phyloP scores from a whole-genome alignment of 2,888 invertebrate species.

The Eilema caniola region DNA sequence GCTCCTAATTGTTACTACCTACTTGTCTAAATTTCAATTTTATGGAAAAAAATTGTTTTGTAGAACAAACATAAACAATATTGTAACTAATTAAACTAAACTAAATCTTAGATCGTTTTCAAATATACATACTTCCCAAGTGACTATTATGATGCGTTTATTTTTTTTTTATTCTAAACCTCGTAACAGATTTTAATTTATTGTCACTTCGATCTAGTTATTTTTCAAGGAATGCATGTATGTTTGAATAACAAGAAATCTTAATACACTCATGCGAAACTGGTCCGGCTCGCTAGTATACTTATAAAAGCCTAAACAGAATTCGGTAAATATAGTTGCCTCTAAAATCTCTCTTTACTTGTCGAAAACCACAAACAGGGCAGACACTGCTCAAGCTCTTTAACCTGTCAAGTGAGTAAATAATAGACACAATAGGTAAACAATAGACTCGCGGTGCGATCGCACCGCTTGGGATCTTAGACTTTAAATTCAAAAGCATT shows the following conservation, averaged over 20 bases:
- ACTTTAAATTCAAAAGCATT: constrained; percentile 22
- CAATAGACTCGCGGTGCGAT: no score
- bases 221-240: background rate
- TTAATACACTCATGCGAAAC: background rate
- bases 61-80: no score
- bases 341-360: background rate
- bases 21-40: background rate
- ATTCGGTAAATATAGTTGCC: background rate
- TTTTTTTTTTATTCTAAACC: background rate
- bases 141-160: no score
- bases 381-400: constrained; percentile 9
- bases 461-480: no score
- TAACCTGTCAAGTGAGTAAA: no score
- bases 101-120: no score
- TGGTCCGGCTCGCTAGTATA: background rate
- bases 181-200: background rate
- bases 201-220: background rate
- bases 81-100: no score
- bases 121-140: no score
- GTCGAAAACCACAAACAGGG: background rate
- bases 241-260: background rate
- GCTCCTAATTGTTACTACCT: background rate
- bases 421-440: no score
- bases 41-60: no score
- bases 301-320: background rate